phyloP scores from a whole-genome alignment of 1,140 invertebrate species.

The Diabrotica virgifera region DNA sequence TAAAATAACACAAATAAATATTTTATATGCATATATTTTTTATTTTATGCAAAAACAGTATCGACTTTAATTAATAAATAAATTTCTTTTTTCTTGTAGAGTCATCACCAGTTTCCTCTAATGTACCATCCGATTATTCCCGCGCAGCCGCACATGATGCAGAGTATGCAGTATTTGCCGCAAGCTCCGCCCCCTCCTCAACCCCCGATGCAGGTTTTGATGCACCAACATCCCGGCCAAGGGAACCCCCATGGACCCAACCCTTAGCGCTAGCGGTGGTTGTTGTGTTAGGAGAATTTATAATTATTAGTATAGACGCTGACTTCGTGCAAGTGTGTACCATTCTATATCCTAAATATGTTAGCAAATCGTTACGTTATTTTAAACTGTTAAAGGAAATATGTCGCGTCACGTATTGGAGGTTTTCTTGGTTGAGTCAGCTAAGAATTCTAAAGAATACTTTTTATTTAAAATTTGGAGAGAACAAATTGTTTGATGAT shows the following conservation, averaged over 20 bases:
- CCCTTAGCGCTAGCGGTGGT: slow-evolving; percentile 28
- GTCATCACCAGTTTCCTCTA: slow-evolving; percentile 55
- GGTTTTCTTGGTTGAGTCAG: neutral
- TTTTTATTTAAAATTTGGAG: neutral
- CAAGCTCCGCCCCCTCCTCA: slow-evolving; percentile 54
- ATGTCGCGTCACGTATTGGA: neutral
- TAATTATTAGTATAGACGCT: slow-evolving; percentile 4
- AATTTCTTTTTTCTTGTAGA: slow-evolving; percentile 16
- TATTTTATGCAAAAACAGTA: too few species aligned
- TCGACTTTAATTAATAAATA: too few species aligned
- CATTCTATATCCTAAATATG: neutral
- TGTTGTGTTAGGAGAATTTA: slow-evolving; percentile 15
- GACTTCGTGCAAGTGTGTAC: neutral
- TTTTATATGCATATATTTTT: too few species aligned
- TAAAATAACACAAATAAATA: too few species aligned
- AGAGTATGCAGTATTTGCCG: slow-evolving; percentile 53
- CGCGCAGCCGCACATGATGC: slow-evolving; percentile 55
- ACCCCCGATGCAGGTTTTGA: slow-evolving; percentile 40
- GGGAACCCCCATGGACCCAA: slow-evolving; percentile 31
- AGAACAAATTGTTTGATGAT: neutral
- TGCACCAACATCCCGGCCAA: slow-evolving; percentile 31
- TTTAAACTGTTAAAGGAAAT: neutral
- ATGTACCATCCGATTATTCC: slow-evolving; percentile 58
- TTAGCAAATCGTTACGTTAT: neutral
- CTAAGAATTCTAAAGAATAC: neutral